A percentile compares a stretch with the other conserved stretches of the same genome.
phyloP scores from a whole-genome alignment of 2,888 invertebrate species.

The Altica lythri region DNA sequence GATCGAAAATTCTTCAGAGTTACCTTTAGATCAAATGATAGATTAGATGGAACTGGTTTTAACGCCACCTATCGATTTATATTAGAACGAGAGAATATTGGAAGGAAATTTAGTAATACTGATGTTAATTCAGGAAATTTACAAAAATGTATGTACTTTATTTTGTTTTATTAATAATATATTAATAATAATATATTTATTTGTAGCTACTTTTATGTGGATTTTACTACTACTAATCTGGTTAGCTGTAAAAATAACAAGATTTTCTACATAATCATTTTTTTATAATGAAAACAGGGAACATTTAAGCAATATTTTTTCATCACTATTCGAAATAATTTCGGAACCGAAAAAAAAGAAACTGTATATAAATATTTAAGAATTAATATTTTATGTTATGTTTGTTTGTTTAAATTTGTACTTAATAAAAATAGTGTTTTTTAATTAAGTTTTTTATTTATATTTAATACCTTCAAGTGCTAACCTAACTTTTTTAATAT shows the following conservation, averaged over 20 bases:
- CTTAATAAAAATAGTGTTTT: conserved; percentile 21
- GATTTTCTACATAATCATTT: conserved; percentile 34
- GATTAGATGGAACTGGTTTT: conserved; percentile 93
- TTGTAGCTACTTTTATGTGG: conserved; percentile 19
- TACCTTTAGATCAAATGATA: conserved; percentile 91
- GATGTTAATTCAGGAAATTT: too few species aligned
- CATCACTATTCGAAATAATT: conserved; percentile 16
- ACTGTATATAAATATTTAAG: conserved; percentile 23
- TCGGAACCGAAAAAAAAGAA: conserved; percentile 15
- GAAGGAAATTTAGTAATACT: too few species aligned
- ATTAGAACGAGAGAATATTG: conserved; percentile 67
- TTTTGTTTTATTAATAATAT: background rate
- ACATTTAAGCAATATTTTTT: conserved; percentile 32
- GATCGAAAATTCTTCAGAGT: conserved; percentile 93
- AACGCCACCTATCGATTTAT: conserved; percentile 88
- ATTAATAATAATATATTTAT: conserved; percentile 17
- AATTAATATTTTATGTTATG: conserved; percentile 25
- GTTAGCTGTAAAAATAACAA: too few species aligned
- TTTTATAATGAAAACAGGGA: conserved; percentile 19
- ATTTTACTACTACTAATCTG: too few species aligned
- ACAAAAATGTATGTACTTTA: too few species aligned
- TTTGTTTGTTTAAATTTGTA: conserved; percentile 30
- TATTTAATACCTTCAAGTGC: too few species aligned
- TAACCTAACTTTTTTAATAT: too few species aligned
- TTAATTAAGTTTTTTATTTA: conserved; percentile 7